phyloP scores from a whole-genome alignment of 2,888 invertebrate genomes.

The Lottia gigantea region DNA sequence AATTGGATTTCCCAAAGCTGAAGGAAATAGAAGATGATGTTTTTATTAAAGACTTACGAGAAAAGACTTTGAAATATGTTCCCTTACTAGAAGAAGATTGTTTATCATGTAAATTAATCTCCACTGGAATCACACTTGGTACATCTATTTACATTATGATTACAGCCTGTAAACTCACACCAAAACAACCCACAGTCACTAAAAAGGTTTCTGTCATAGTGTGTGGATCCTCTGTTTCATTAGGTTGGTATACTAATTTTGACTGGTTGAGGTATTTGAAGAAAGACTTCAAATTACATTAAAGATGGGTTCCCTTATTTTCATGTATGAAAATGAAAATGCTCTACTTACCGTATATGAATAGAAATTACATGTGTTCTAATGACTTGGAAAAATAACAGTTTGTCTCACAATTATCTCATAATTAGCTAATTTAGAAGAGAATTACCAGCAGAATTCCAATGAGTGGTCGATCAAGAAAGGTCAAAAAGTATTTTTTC shows the following conservation, averaged over 20 bases:
- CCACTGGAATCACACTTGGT: constrained; percentile 12
- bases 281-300: no score
- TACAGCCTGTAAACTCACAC: not conserved
- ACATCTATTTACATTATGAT: constrained; percentile 20
- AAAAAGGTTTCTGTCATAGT: constrained; percentile 9
- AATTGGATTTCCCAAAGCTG: not conserved
- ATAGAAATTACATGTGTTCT: no score
- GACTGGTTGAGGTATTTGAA: no score
- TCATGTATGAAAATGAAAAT: no score
- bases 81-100: constrained; percentile 28
- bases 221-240: constrained; percentile 2
- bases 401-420: no score
- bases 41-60: constrained; percentile 10
- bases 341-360: no score
- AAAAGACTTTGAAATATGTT: constrained; percentile 19
- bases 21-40: not conserved
- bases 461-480: no score
- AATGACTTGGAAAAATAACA: no score
- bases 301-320: no score
- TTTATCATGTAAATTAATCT: constrained; percentile 29
- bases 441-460: no score
- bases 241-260: constrained; percentile 10
- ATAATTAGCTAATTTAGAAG: no score
- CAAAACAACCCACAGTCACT: constrained; percentile 19
- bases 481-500: no score